phyloP scores from a whole-genome alignment of 2,888 invertebrate genomes.

The Oxyscelio sp. region DNA sequence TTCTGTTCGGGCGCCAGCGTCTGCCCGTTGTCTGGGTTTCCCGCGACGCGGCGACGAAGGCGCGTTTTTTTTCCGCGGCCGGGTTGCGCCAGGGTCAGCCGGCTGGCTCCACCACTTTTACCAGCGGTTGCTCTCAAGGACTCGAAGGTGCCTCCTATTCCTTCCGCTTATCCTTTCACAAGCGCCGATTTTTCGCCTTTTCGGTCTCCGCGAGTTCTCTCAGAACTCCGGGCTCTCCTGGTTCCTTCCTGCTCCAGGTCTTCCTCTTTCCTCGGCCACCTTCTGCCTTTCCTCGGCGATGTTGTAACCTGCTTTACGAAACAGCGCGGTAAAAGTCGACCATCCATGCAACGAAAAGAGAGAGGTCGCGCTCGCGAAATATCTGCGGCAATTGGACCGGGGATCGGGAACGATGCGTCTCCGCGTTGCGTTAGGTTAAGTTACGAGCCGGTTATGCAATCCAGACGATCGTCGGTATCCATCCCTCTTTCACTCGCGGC shows the following conservation, averaged over 20 bases:
- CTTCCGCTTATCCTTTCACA: conserved; percentile 89
- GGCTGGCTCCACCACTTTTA: conserved; percentile 88
- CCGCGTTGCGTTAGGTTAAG: conserved; percentile 49
- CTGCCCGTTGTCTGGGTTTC: conserved; percentile 27
- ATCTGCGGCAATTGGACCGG: conserved; percentile 42
- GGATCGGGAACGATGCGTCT: conserved; percentile 54
- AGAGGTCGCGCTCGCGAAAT: conserved; percentile 52
- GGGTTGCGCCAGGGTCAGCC: conserved; percentile 87
- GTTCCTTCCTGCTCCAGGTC: conserved; percentile 41
- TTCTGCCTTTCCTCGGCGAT: conserved; percentile 65
- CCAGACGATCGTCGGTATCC: conserved; percentile 58
- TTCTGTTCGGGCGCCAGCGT: neutral
- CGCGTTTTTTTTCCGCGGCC: conserved; percentile 70
- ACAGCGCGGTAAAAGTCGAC: conserved; percentile 69
- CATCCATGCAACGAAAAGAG: conserved; percentile 60
- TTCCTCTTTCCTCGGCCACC: conserved; percentile 36
- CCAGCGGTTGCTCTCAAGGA: conserved; percentile 87
- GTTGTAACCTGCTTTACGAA: conserved; percentile 69
- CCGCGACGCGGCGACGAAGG: conserved; percentile 38
- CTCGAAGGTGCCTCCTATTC: conserved; percentile 87
- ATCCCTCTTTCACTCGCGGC: conserved; percentile 67
- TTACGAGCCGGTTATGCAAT: conserved; percentile 66
- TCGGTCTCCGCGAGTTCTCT: conserved; percentile 81
- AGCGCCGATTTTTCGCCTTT: conserved; percentile 85
- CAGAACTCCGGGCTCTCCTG: conserved; percentile 40